A percentile compares a stretch with the other conserved stretches of the same genome.
Evolutionary conservation across 2,797 vertebrate genomes (phyloP).

Genomic region (Australoheros facetus): DNA sequence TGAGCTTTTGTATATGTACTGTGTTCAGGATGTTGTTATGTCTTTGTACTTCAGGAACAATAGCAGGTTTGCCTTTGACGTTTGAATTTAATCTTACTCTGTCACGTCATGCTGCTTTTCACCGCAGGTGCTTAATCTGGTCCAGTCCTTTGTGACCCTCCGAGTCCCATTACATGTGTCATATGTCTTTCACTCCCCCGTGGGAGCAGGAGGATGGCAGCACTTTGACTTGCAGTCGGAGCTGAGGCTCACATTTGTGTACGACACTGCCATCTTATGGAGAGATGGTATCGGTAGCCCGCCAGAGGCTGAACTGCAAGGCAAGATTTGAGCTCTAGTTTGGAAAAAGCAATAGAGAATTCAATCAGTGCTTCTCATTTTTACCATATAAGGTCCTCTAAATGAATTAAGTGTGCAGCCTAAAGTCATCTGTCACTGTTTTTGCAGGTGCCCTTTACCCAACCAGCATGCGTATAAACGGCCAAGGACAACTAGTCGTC

Average conservation of each 20-base stretch:
- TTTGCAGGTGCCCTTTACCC: conserved; percentile 91
- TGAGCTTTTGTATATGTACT: background rate
- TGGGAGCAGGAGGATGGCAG: conserved; percentile 93
- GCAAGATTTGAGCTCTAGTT: conserved; percentile 55
- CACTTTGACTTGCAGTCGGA: conserved; percentile 96
- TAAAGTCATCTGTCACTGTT: background rate
- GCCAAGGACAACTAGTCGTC: conserved; percentile 90
- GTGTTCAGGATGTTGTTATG: background rate
- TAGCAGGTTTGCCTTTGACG: background rate
- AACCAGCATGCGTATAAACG: conserved; percentile 94
- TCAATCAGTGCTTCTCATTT: background rate
- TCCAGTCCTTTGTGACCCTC: conserved; percentile 95
- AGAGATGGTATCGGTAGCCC: conserved; percentile 93
- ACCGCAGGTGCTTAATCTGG: conserved; percentile 91
- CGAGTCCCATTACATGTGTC: conserved; percentile 93
- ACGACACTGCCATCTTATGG: conserved; percentile 99
- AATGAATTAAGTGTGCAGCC: background rate
- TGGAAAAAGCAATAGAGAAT: background rate
- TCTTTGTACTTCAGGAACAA: background rate
- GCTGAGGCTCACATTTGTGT: conserved; percentile 94
- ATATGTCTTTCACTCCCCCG: conserved; percentile 94
- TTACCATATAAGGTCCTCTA: background rate
- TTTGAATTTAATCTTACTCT: background rate
- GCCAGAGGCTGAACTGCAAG: conserved; percentile 92
- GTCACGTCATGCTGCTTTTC: conserved; percentile 11